These are phyloP conservation scores for Geococcyx californianus DNA, from an alignment of 2,113 vertebrate genomes.

Conservation along the genomic window DNA sequence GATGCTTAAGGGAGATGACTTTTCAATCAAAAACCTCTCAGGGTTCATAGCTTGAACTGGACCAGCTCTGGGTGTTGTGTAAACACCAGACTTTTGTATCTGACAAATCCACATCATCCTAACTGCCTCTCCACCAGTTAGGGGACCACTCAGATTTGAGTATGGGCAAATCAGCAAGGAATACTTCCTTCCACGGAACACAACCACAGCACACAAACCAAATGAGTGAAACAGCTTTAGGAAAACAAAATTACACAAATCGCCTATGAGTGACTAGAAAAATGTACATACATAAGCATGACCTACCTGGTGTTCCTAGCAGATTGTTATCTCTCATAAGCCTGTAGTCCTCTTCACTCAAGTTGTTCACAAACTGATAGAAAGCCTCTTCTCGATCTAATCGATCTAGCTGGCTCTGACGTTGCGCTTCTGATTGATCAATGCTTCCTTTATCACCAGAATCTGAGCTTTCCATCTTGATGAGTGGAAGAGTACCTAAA, in stretches of 20 bases:
- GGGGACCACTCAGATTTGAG: not conserved
- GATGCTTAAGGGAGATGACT: not conserved
- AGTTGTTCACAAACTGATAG: conserved; percentile 98
- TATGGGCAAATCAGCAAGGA: not conserved
- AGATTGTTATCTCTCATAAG: conserved; percentile 99
- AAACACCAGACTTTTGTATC: not conserved
- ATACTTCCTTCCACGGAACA: not conserved
- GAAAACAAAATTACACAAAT: not conserved
- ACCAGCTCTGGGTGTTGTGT: not conserved
- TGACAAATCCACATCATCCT: not conserved
- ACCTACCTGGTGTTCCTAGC: conserved; percentile 92
- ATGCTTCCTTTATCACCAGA: conserved; percentile 86
- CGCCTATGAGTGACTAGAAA: not conserved
- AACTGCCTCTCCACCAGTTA: not conserved
- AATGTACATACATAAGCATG: not conserved
- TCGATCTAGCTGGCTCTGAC: conserved; percentile 91
- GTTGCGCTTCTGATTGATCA: conserved; percentile 91
- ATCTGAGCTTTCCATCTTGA: conserved; percentile 94
- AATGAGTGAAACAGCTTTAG: not conserved
- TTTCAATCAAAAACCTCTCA: not conserved
- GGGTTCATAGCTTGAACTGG: not conserved
- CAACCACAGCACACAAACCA: not conserved
- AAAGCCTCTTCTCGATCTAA: conserved; percentile 95
- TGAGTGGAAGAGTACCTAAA: conserved; percentile 67
- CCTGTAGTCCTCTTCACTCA: conserved; percentile 97